Evolutionary conservation across 2,888 invertebrate genomes (phyloP).

Genomic region (Dastarcus helophoroides): DNA sequence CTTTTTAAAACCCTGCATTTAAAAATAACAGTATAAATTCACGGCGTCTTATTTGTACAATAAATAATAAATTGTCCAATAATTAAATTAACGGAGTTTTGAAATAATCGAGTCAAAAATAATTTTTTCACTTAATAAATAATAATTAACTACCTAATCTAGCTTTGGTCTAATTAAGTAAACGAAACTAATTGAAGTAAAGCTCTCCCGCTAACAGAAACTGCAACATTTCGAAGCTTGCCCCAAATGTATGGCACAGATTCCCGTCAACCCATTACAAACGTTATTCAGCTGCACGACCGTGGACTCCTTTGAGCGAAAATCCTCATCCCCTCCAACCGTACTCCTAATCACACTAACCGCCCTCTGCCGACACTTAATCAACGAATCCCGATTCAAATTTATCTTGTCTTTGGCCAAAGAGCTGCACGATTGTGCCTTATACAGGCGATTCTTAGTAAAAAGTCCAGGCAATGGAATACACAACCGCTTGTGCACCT

Average conservation of each 20-base stretch:
- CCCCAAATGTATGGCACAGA: conserved; percentile 45
- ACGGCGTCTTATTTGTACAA: no score
- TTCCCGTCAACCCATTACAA: conserved; percentile 38
- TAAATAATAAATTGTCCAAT: no score
- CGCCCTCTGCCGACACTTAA: conserved; percentile 36
- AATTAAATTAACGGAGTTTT: no score
- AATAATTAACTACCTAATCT: no score
- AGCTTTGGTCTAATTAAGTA: no score
- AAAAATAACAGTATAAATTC: no score
- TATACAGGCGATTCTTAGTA: conserved; percentile 45
- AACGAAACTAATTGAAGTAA: conserved; percentile 1
- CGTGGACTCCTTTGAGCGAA: conserved; percentile 31
- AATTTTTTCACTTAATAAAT: no score
- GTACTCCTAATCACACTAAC: conserved; percentile 34
- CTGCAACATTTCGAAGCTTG: conserved; percentile 47
- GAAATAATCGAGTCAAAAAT: no score
- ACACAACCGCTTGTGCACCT: conserved; percentile 54
- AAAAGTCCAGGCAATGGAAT: conserved; percentile 47
- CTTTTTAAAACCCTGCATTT: no score
- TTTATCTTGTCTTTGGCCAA: conserved; percentile 43
- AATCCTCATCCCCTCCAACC: conserved; percentile 38
- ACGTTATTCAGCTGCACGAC: conserved; percentile 35
- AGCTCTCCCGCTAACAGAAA: conserved; percentile 45
- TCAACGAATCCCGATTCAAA: conserved; percentile 31
- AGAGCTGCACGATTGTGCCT: conserved; percentile 52